Evolutionary conservation across 2,113 vertebrate genomes (phyloP), one percentile per base, ranked within the genome.

Genomic region (Hemiscyllium ocellatum): DNA sequence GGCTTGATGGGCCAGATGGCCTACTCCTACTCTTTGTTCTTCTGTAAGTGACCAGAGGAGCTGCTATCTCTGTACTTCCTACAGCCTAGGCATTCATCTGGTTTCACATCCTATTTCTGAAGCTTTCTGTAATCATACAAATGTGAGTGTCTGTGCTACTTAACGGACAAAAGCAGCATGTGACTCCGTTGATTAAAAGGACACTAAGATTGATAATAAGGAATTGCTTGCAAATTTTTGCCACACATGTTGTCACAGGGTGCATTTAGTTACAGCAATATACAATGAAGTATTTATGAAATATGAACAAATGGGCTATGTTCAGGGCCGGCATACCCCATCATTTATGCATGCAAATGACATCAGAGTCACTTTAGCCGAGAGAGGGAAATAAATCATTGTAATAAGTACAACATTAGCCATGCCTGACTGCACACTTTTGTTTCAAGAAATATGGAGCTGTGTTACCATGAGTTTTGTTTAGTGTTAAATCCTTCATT

Each of bases 341-440:
- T 87, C 47, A 87, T 52, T 87, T 87, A 87, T 87, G 85, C 85
- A 87, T 87, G 47, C 85, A 52, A 87, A 87, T 87, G 85, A 87
- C 85, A 87, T 87, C 85, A 87, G 85, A 87, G 85, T 87, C 85
- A 87, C 85, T 83, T 83, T 87, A 87, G 47, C 85, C 47, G 50
- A 87, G 85, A 87, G 85, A 87, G 47, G 26, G 24, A 13, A 87
- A 87, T 87, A 87, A 87, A 87, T 87, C 85, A 52, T 17, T 52
- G 47, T 52, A 50, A 87, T 87, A 87, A 52, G 85, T 87, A 52
- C 2, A 10, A 10, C 85, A 87, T 87, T 87, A 87, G 85, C 85
- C 22, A 52, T 87, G 85, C 50, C 85, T 87, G 85, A 87, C 85
- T 87, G 3, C 85, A 52, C 85, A 87, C 47, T 87, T 87, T 87